phyloP scores from a whole-genome alignment of 2,888 invertebrate genomes.

The Plemyria rubiginata region DNA sequence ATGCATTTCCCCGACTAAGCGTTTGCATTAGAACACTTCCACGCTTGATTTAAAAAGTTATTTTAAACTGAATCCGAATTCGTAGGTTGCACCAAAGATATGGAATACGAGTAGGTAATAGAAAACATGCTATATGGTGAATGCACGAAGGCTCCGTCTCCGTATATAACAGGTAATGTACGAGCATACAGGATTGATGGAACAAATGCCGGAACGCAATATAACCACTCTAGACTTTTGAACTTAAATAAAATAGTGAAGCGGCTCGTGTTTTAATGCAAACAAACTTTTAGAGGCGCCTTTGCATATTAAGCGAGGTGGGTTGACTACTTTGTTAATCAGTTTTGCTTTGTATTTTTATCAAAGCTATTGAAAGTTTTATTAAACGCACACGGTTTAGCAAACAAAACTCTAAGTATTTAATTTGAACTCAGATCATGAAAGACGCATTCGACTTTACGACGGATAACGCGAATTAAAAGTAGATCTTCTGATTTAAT shows the following conservation, averaged over 20 bases:
- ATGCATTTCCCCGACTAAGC: slow-evolving; percentile 67
- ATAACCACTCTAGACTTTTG: slow-evolving; percentile 82
- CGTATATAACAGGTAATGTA: slow-evolving; percentile 48
- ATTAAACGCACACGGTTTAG: slow-evolving; percentile 57
- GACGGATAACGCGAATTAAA: slow-evolving; percentile 18
- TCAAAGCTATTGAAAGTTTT: slow-evolving; percentile 58
- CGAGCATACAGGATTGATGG: slow-evolving; percentile 61
- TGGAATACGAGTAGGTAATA: slow-evolving; percentile 50
- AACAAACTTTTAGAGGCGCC: slow-evolving; percentile 85
- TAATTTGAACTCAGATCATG: slow-evolving; percentile 71
- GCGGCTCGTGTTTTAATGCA: slow-evolving; percentile 85
- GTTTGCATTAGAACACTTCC: slow-evolving; percentile 84
- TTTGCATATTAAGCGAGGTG: slow-evolving; percentile 86
- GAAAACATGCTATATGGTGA: slow-evolving; percentile 70
- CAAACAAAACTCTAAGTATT: slow-evolving; percentile 58
- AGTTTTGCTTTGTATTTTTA: slow-evolving; percentile 82
- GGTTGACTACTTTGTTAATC: slow-evolving; percentile 83
- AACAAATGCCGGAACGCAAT: slow-evolving; percentile 84
- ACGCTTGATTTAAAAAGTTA: slow-evolving; percentile 41
- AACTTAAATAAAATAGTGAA: slow-evolving; percentile 84
- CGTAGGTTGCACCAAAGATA: slow-evolving; percentile 70
- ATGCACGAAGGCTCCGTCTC: slow-evolving; percentile 63
- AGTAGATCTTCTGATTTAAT: slow-evolving; percentile 8
- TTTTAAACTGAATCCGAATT: slow-evolving; percentile 31
- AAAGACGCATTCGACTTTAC: slow-evolving; percentile 56